Conservation (phyloP, 2,797 vertebrate genomes). For the Mormyrus proboscirostris region DNA sequence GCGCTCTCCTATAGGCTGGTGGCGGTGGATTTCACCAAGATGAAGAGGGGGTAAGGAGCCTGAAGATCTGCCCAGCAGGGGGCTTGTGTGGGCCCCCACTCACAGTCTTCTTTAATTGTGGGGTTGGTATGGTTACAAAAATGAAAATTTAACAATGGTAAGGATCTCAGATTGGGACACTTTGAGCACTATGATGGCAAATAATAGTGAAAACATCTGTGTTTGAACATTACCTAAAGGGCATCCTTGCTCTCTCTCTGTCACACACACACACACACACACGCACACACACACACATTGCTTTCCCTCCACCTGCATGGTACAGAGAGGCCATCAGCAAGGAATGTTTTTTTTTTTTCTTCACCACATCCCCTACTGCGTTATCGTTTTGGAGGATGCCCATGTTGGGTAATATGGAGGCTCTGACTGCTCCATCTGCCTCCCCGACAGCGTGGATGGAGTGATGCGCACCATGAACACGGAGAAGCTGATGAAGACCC, state of each 20-base stretch:
- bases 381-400: background rate
- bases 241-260: background rate
- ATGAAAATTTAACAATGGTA: background rate
- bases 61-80: constrained; percentile 24
- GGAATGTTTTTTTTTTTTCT: background rate
- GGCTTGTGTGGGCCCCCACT: constrained; percentile 8
- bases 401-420: background rate
- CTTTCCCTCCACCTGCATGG: background rate
- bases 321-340: background rate
- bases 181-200: background rate
- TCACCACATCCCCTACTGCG: background rate
- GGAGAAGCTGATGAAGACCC: constrained; percentile 85
- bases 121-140: background rate
- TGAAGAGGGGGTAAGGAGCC: constrained; percentile 80
- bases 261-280: constrained; percentile 3
- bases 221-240: background rate
- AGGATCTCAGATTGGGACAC: background rate
- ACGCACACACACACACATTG: background rate
- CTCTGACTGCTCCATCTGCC: constrained; percentile 13
- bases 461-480: constrained; percentile 91
- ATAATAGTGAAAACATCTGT: background rate
- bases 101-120: background rate
- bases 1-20: constrained; percentile 87
- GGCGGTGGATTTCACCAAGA: constrained; percentile 91
- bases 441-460: constrained; percentile 67